Evolutionary conservation across 2,113 vertebrate species (phyloP), one percentile per base, ranked within the genome.

Genomic region (Mormyrus lacerda): DNA sequence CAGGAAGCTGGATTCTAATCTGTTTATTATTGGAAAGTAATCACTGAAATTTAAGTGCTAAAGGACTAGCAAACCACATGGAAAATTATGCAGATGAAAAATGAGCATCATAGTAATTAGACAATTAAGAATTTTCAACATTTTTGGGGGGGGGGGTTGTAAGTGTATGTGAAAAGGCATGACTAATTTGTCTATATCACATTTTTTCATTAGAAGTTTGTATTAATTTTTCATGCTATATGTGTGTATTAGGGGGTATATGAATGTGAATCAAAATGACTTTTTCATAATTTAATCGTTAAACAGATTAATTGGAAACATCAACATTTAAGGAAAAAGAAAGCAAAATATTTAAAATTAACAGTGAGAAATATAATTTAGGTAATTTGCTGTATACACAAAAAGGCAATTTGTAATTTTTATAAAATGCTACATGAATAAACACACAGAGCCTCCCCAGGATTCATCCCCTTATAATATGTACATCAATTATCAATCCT

Each of bases 401-500:
- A 55, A 51, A 31, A 27, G 8, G 15, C 27, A 53, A 51, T 51
- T 35, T 86, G 21, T 87, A 87, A 53, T 53, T 87, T 87, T 55
- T 53, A 55, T 87, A 27, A 65, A 42, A 87, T 44, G 19, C 51
- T 31, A 58, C 53, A 35, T 31, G 53, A 53, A 44, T 24, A 61
- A n/a, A 61, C 51, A 87, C n/a, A 55, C 53, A 87, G 85, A 51
- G 31, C 51, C 21, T 42, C 35, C 15, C 87, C 55, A 87, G 31
- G 27, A 88, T 82, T 45, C 69, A 88, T 88, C 31, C 27, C 42
- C 6, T 79, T 35, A 79, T 27, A 82, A 88, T 90, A 58, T 87
- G 83, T 90, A 87, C 82, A 69, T 91, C 91, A 88, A 87, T 91
- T 91, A 91, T 92, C 90, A 91, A 69, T 85, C 89, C 53, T 92